Base-by-base conservation (phyloP, 2,113 vertebrate genomes). In the Scortum barcoo region DNA sequence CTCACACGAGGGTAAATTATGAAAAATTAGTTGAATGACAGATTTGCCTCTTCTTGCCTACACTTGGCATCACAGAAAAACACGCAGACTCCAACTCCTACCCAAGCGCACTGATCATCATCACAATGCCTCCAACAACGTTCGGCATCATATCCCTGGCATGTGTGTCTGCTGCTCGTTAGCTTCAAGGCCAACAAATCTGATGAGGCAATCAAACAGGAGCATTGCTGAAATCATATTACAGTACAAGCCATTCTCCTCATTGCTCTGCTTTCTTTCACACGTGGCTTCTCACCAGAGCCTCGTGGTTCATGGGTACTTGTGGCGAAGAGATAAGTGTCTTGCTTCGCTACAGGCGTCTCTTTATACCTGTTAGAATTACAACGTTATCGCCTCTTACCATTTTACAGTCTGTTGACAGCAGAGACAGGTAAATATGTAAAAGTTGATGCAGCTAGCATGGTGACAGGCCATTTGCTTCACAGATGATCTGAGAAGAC, bases 401-500 rank as follows among this genome's bases (percentile, higher is more conserved):
- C 79, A 63, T 85, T 89, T 86, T 78, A 60, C 58, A 69, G 50
- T 42, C 50, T 30, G 51, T 33, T 86, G 80, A 87, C 75, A 80
- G 76, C 80, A 17, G 38, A 51, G 76, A 72, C 86, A 68, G 82
- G 62, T 60, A 72, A 72, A 82, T 71, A 46, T 76, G 88, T 56
- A 78, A 0, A 48, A 74, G 77, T 24, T 73, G 76, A 80, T 40
- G 72, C 73, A 56, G 66, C 81, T 42, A 10, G 65, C 54, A 14
- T 16, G 60, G 38, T 70, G 85, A 88, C 87, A 87, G 88, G 51
- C 63, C 60, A 20, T 79, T 83, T 80, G 67, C 85, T 63, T 87
- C 65, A 33, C 65, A 76, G 84, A 86, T 86, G 86, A 92, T 88
- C 24, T 30, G 83, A 86, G 67, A 6, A 67, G 88, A 89, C 88